phyloP scores from a whole-genome alignment of 2,888 invertebrate species.

The Chymomyza procnemis region DNA sequence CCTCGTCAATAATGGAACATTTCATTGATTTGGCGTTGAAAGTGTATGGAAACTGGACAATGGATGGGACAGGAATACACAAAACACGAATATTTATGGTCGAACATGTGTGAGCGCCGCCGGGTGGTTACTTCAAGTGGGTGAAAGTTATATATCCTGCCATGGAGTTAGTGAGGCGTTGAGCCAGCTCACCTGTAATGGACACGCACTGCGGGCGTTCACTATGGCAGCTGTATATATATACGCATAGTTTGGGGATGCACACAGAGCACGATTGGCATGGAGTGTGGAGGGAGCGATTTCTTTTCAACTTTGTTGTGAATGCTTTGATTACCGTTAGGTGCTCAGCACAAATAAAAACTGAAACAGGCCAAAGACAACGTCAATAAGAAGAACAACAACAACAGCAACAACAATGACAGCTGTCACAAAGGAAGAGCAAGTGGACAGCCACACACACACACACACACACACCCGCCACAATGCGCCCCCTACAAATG shows the following conservation, averaged over 20 bases:
- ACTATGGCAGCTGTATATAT: too few relatives aligned
- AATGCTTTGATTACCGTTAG: slow-evolving; percentile 5
- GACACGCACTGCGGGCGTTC: background rate
- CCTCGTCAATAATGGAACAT: slow-evolving; percentile 36
- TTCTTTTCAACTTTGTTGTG: slow-evolving; percentile 2
- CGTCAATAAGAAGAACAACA: background rate
- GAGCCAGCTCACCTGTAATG: background rate
- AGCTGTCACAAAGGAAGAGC: background rate
- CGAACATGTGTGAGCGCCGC: background rate
- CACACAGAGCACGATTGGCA: background rate
- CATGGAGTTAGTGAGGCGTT: background rate
- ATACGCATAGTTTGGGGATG: background rate
- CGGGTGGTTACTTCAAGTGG: background rate
- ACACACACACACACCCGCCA: too few relatives aligned
- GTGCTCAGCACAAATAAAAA: background rate
- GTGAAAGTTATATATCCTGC: too few relatives aligned
- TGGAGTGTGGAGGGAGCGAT: background rate
- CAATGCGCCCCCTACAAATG: background rate
- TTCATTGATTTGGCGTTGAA: slow-evolving; percentile 52
- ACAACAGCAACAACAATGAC: background rate
- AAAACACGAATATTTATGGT: slow-evolving; percentile 1
- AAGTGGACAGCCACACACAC: background rate
- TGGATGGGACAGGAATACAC: background rate
- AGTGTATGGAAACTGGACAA: slow-evolving; percentile 7
- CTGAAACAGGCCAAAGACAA: background rate